A percentile compares a stretch with the other conserved stretches of the same genome.
phyloP scores from a whole-genome alignment of 2,888 invertebrate species.

The Andrena bucephala region DNA sequence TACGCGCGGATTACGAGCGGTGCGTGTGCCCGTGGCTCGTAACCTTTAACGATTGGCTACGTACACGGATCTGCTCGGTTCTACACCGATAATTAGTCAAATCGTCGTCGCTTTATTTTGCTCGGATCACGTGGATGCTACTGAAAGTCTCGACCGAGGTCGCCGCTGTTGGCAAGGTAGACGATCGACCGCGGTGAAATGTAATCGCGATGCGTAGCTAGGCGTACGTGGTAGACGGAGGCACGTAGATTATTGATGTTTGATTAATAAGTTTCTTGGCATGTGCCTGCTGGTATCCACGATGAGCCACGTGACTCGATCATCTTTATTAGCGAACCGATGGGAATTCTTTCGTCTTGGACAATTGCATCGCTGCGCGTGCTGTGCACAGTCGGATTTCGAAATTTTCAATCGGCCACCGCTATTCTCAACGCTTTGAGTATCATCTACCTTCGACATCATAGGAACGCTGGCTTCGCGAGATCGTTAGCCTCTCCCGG shows the following conservation, averaged over 20 bases:
- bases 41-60: constrained; percentile 26
- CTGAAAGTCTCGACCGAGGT: not conserved
- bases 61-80: not conserved
- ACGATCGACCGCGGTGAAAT: constrained; percentile 5
- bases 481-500: no score
- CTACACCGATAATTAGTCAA: constrained; percentile 19
- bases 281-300: not conserved
- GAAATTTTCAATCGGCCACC: no score
- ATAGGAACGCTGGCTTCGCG: no score
- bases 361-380: no score
- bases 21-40: constrained; percentile 8
- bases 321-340: no score
- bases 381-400: no score
- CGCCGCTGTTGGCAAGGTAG: not conserved
- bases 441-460: no score
- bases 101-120: constrained; percentile 15
- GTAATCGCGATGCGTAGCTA: constrained; percentile 12
- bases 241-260: not conserved
- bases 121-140: constrained; percentile 8
- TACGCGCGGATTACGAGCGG: constrained; percentile 16
- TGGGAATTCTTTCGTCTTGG: no score
- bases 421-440: not conserved
- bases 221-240: not conserved
- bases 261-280: not conserved
- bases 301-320: no score